phyloP scores from a whole-genome alignment of 2,113 vertebrate species.

The Ahaetulla prasina region DNA sequence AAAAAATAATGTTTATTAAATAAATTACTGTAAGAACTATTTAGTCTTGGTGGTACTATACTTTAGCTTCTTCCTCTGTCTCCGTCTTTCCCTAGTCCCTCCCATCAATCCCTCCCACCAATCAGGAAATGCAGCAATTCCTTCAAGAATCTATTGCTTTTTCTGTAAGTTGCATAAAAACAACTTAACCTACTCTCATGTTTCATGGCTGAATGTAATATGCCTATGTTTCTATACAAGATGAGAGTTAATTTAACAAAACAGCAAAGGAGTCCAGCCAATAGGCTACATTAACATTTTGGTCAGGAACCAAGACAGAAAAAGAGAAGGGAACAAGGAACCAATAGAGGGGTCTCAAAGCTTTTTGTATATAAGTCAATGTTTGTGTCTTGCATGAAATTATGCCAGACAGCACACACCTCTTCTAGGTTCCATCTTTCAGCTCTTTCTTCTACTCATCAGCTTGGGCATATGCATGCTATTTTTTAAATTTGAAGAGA shows the following conservation, averaged over 20 bases:
- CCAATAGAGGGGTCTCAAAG: neutral
- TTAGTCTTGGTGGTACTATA: neutral
- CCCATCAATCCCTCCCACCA: neutral
- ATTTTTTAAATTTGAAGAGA: conserved; percentile 9
- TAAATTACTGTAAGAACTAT: neutral
- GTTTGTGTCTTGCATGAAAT: neutral
- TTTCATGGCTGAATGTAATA: conserved; percentile 16
- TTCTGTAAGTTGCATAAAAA: conserved; percentile 19
- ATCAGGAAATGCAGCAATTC: neutral
- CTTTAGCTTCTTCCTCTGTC: neutral
- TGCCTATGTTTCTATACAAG: neutral
- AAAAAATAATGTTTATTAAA: neutral
- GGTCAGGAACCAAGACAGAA: neutral
- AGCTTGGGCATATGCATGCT: neutral
- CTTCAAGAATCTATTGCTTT: conserved; percentile 15
- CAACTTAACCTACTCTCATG: conserved; percentile 12
- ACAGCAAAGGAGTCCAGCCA: conserved; percentile 7
- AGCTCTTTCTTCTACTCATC: neutral
- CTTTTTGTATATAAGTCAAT: neutral
- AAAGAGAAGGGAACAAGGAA: neutral
- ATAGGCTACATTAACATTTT: conserved; percentile 13
- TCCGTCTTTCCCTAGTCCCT: neutral
- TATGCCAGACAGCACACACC: neutral
- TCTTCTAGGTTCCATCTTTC: neutral
- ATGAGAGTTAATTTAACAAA: conserved; percentile 28